Conservation (phyloP, 1,140 invertebrate species). For the Drosophila lowei region DNA sequence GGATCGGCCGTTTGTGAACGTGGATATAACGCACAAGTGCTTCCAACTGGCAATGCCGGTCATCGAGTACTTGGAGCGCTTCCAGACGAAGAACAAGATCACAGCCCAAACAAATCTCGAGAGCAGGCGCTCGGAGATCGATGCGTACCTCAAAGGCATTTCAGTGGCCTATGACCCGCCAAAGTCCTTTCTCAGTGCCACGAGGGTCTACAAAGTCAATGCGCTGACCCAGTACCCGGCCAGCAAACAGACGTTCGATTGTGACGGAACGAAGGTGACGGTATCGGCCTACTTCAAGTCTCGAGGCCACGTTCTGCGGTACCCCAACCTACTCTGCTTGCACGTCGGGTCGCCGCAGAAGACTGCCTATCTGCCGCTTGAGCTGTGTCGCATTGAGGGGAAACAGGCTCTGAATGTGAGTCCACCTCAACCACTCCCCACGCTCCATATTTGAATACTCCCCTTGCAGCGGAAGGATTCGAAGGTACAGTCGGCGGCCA, state of each 20-base stretch:
- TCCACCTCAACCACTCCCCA: not conserved
- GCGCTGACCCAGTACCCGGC: slow-evolving; percentile 78
- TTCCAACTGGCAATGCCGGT: slow-evolving; percentile 85
- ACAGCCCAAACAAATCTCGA: not conserved
- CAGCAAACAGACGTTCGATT: slow-evolving; percentile 75
- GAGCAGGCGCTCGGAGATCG: not conserved
- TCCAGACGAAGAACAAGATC: not conserved
- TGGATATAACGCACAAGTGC: slow-evolving; percentile 89
- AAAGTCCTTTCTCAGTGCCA: slow-evolving; percentile 37
- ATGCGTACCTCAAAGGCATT: slow-evolving; percentile 51
- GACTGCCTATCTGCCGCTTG: slow-evolving; percentile 85
- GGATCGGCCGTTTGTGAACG: slow-evolving; percentile 87
- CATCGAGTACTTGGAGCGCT: slow-evolving; percentile 78
- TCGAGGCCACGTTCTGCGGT: slow-evolving; percentile 76
- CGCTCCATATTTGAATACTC: not conserved
- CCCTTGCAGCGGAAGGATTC: slow-evolving; percentile 83
- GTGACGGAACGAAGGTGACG: slow-evolving; percentile 41
- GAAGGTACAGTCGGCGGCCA: slow-evolving; percentile 85
- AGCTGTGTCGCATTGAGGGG: slow-evolving; percentile 85
- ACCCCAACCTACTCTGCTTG: slow-evolving; percentile 86
- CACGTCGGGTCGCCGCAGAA: slow-evolving; percentile 85
- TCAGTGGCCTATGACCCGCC: slow-evolving; percentile 62
- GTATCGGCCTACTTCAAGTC: slow-evolving; percentile 84
- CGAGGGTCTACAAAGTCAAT: slow-evolving; percentile 84
- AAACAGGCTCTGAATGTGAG: slow-evolving; percentile 85